Evolutionary conservation across 2,113 vertebrate species (phyloP), one percentile per base, ranked within the genome.

Genomic region (Myrmecobius fasciatus): DNA sequence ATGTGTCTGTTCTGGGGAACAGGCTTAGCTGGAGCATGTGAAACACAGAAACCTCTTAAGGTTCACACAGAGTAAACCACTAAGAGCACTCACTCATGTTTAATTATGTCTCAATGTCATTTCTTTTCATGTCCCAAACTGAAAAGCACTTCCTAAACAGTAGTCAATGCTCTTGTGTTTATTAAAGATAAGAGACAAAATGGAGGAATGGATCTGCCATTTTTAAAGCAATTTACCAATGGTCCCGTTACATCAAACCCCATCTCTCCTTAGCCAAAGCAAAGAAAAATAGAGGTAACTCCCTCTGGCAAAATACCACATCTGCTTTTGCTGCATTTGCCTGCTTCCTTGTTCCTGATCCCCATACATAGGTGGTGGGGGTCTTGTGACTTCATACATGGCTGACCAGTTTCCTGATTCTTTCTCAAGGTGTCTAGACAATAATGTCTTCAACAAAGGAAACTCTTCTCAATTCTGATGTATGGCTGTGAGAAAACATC

Each of bases 321-420:
- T 75, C 89, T 28, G 75, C 75, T 92, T 95, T 90, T 95, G 46
- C 89, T 89, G 96, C 43, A 25, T 90, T 95, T 92, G 56, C 56
- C 56, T 36, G 56, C 28, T 36, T n/a, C 60, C 17, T 36, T 75
- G 67, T 43, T 83, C 46, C 43, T 75, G 92, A 46, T 88, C 52
- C 60, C 54, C n/a, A 12, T 54, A 89, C 89, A 20, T 56, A 52
- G 2, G 17, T 43, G 8, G 8, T n/a, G 5, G 25, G 89, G 49
- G n/a, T 22, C 54, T 12, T 47, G 8, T 26, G 47, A 91, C n/a
- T 83, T 43, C 67, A 83, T 83, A 43, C n/a, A 43, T 83, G 67
- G 67, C 67, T 83, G 67, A 52, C 20, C 25, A 52, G 49, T 67
- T 95, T 91, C 75, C 48, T 52, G n/a, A 91, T 83, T 51, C 11